These are phyloP conservation scores for Cettia cetti DNA, from an alignment of 2,113 vertebrate genomes.

Conservation along the genomic window DNA sequence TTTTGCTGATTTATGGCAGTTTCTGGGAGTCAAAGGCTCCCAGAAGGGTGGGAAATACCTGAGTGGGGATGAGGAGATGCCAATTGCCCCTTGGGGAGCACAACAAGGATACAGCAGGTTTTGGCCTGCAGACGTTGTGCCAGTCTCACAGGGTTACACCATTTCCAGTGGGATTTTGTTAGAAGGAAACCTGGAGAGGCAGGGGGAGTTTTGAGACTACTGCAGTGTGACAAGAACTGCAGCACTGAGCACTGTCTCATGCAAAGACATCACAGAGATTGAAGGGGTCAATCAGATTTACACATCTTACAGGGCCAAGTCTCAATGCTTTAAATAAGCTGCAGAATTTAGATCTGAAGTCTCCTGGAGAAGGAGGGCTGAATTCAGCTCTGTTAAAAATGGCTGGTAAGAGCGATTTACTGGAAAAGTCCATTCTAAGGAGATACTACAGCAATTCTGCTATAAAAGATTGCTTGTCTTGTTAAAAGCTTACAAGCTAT, in stretches of 20 bases:
- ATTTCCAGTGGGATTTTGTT: background rate
- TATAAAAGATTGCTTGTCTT: constrained; percentile 16
- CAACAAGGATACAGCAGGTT: background rate
- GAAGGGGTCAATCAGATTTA: background rate
- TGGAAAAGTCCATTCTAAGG: background rate
- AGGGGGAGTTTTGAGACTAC: background rate
- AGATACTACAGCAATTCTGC: background rate
- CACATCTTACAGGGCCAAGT: background rate
- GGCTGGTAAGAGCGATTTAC: background rate
- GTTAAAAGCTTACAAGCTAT: constrained; percentile 37
- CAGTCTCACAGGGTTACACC: background rate
- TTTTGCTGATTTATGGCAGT: background rate
- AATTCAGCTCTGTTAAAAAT: background rate
- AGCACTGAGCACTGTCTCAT: background rate
- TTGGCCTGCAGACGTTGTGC: background rate
- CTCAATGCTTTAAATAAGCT: background rate
- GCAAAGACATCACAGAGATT: background rate
- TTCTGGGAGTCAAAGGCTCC: background rate
- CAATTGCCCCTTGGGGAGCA: background rate
- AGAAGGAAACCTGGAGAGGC: background rate
- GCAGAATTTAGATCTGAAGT: background rate
- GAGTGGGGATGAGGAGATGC: background rate
- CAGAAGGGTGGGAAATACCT: background rate
- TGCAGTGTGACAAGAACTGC: background rate
- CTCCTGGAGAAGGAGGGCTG: background rate